These are phyloP conservation scores for Leistus spinibarbis DNA, from an alignment of 2,888 invertebrate species.

Conservation along the genomic window DNA sequence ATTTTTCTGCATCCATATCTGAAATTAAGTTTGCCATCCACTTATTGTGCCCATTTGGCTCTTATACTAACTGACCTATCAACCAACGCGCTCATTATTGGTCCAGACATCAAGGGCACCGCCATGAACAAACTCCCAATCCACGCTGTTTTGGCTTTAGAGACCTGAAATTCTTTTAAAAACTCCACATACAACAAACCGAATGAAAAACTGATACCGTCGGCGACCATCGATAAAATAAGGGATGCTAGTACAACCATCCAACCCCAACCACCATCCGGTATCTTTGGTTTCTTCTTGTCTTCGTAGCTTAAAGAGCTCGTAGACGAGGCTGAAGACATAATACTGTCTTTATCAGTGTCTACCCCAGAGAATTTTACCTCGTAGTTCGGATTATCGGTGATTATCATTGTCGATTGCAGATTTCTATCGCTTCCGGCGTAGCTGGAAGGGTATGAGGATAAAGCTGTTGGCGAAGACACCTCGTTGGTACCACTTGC, in stretches of 20 bases:
- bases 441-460: neutral
- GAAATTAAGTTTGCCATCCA: neutral
- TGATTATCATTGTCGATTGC: slow-evolving; percentile 21
- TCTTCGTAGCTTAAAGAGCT: slow-evolving; percentile 40
- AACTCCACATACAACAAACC: slow-evolving; percentile 87
- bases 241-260: slow-evolving; percentile 86
- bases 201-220: slow-evolving; percentile 92
- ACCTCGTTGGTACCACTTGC: neutral
- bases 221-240: slow-evolving; percentile 86
- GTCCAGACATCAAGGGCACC: slow-evolving; percentile 84
- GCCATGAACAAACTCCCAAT: slow-evolving; percentile 89
- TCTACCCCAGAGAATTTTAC: slow-evolving; percentile 44
- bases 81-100: slow-evolving; percentile 82
- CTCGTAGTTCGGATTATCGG: slow-evolving; percentile 37
- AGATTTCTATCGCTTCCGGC: neutral
- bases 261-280: slow-evolving; percentile 91
- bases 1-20: slow-evolving; percentile 59
- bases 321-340: slow-evolving; percentile 38
- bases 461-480: neutral
- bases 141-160: slow-evolving; percentile 86
- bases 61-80: slow-evolving; percentile 80
- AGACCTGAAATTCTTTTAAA: slow-evolving; percentile 77
- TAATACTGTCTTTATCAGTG: slow-evolving; percentile 43
- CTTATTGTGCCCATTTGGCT: neutral
- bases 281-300: slow-evolving; percentile 64